Percentiles rank a stretch among this genome's conserved stretches.
These are phyloP conservation scores for Neofelis nebulosa DNA, from an alignment of 2,113 vertebrate species.

Conservation along the genomic window DNA sequence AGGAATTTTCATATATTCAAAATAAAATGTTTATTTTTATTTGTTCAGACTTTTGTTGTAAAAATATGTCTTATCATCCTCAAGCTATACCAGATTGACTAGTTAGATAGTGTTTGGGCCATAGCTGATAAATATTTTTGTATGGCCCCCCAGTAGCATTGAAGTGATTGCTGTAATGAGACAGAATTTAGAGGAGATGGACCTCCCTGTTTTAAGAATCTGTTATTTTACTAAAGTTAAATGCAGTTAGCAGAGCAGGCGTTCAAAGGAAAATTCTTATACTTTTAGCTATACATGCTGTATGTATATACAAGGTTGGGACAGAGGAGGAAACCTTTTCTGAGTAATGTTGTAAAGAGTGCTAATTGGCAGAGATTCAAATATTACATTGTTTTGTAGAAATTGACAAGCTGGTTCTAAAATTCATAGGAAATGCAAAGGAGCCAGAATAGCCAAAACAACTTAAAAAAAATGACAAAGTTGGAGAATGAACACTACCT, in stretches of 20 bases:
- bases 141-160: background rate
- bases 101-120: background rate
- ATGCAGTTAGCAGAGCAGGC: background rate
- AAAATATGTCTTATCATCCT: background rate
- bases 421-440: conserved; percentile 13
- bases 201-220: background rate
- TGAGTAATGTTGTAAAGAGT: background rate
- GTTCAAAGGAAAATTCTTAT: background rate
- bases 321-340: background rate
- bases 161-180: background rate
- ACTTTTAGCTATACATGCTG: background rate
- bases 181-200: background rate
- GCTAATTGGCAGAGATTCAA: background rate
- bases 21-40: conserved; percentile 23
- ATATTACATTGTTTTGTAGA: background rate
- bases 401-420: background rate
- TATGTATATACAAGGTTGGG: background rate
- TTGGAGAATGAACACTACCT: background rate
- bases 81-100: background rate
- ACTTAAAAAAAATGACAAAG: background rate
- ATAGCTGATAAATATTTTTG: background rate
- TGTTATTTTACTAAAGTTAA: conserved; percentile 7
- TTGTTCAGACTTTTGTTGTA: background rate
- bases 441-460: background rate
- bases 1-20: conserved; percentile 15